A percentile compares a stretch with the other conserved stretches of the same genome.
phyloP scores from a whole-genome alignment of 2,797 vertebrate genomes.

The Nyctalus aviator region DNA sequence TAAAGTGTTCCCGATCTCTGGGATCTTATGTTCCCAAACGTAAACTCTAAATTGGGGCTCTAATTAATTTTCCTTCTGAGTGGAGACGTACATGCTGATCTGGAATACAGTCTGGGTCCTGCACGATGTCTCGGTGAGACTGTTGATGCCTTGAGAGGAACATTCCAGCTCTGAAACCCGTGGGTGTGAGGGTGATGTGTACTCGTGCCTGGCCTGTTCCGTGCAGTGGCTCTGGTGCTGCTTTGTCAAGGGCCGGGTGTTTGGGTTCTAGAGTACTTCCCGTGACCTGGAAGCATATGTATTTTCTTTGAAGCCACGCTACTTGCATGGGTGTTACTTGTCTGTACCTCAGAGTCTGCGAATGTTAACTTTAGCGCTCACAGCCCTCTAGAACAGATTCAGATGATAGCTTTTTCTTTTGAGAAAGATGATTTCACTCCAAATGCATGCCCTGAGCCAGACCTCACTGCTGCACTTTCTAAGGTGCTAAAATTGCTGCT shows the following conservation, averaged over 20 bases:
- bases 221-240: conserved; percentile 70
- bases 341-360: conserved; percentile 68
- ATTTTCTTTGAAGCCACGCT: conserved; percentile 72
- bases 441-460: conserved; percentile 82
- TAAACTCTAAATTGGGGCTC: conserved; percentile 76
- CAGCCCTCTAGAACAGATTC: conserved; percentile 69
- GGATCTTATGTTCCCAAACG: conserved; percentile 67
- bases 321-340: conserved; percentile 73
- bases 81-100: conserved; percentile 49
- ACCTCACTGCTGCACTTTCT: conserved; percentile 82
- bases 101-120: conserved; percentile 62
- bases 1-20: conserved; percentile 62
- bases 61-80: conserved; percentile 70
- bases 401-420: conserved; percentile 66
- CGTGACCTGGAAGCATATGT: conserved; percentile 58
- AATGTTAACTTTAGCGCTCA: conserved; percentile 61
- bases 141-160: conserved; percentile 63
- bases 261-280: conserved; percentile 74
- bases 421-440: conserved; percentile 73
- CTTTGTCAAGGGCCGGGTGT: conserved; percentile 69
- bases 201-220: conserved; percentile 60
- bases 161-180: conserved; percentile 70
- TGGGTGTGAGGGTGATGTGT: conserved; percentile 60
- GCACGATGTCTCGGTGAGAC: conserved; percentile 65
- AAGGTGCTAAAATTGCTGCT: conserved; percentile 81